Evolutionary conservation across 2,113 vertebrate species (phyloP), one percentile per base, ranked within the genome.

Genomic region (Gallinago paraguaiae): DNA sequence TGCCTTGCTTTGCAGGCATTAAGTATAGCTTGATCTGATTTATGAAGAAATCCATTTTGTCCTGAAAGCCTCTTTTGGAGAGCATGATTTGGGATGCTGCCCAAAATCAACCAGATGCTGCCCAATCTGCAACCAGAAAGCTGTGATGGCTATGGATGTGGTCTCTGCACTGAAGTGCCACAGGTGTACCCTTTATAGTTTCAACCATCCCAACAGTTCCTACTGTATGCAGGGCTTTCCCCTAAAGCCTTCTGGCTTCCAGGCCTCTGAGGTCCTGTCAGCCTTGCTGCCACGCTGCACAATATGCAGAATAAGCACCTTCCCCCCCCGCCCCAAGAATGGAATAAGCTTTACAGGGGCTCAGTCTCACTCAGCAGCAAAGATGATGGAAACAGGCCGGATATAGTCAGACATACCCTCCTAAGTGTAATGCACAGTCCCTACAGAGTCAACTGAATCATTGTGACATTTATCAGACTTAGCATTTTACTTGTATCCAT

Each of bases 81-180:
- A 78, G 3, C 11, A 15, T 13, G 24, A 24, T 71, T 60, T 87
- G 31, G 35, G 61, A 50, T 48, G n/a, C 8, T 63, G n/a, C 17
- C 59, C 41, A 13, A 16, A 43, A 43, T 43, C 41, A 43, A 43
- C 41, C 41, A 43, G 41, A 43, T 15, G 15, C 41, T 43, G 41
- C 41, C 41, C 41, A 43, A 43, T 43, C 15, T 43, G 51, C 15
- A 71, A 39, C 17, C 54, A 74, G 41, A 23, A 67, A 48, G 22
- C 43, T 8, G 3, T 6, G 43, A 71, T 0, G 4, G 53, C 43
- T 63, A 12, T 0, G 1, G n/a, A 45, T 46, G 4, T 2, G 7
- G 27, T 59, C 37, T 50, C 28, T 64, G 48, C 20, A 7, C 20
- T 76, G 23, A 57, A 41, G 45, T 28, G 23, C 30, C 46, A 54